phyloP scores from a whole-genome alignment of 2,888 invertebrate genomes.

The Fragum sueziense region DNA sequence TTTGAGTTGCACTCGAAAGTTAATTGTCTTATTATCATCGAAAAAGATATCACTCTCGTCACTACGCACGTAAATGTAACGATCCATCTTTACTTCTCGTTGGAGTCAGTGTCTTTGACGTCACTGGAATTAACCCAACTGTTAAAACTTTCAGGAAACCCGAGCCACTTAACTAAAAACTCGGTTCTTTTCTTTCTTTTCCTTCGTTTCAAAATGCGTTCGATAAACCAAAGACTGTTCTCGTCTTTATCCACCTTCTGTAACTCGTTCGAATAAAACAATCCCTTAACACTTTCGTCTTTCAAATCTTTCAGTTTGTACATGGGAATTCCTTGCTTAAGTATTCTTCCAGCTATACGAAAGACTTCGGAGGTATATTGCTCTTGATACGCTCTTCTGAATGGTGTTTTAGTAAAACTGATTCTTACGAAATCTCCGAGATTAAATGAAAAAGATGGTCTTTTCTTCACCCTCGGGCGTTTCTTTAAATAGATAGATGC shows the following conservation, averaged over 20 bases:
- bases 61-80: conserved; percentile 31
- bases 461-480: conserved; percentile 7
- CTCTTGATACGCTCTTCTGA: conserved; percentile 37
- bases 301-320: conserved; percentile 40
- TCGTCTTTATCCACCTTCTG: conserved; percentile 46
- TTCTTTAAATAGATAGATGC: conserved; percentile 38
- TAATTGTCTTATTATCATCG: conserved; percentile 9
- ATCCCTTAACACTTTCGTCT: conserved; percentile 29
- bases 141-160: conserved; percentile 46
- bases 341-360: conserved; percentile 22
- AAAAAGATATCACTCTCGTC: conserved; percentile 31
- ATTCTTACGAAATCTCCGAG: conserved; percentile 37
- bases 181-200: conserved; percentile 44
- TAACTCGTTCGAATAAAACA: conserved; percentile 39
- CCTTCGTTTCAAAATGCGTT: conserved; percentile 31
- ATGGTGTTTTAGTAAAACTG: conserved; percentile 24
- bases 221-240: conserved; percentile 46
- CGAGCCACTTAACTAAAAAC: conserved; percentile 48
- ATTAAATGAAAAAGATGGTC: conserved; percentile 23
- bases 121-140: conserved; percentile 48
- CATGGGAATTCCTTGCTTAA: conserved; percentile 37
- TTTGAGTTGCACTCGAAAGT: conserved; percentile 20
- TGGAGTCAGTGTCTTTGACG: conserved; percentile 28
- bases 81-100: conserved; percentile 24
- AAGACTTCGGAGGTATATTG: conserved; percentile 43